phyloP scores from a whole-genome alignment of 2,113 vertebrate genomes.

The Bambusicola thoracicus region DNA sequence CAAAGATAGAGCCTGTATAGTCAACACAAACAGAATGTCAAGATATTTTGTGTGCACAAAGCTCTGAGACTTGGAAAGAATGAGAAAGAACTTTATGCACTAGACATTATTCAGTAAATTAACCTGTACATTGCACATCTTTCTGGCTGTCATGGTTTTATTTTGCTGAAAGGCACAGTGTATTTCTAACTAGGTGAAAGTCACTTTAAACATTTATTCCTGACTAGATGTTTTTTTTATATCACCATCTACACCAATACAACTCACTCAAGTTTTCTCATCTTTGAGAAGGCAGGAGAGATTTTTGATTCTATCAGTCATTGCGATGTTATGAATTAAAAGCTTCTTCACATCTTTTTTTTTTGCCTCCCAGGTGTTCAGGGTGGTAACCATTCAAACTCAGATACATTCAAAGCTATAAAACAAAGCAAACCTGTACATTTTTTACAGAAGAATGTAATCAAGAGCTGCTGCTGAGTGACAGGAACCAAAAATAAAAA shows the following conservation, averaged over 20 bases:
- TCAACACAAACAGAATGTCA: neutral
- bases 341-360: neutral
- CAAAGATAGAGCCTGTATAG: neutral
- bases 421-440: slow-evolving; percentile 1
- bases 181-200: neutral
- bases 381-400: neutral
- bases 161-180: slow-evolving; percentile 11
- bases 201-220: slow-evolving; percentile 45
- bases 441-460: neutral
- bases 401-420: neutral
- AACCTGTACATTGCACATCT: neutral
- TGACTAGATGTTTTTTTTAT: neutral
- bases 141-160: neutral
- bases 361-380: neutral
- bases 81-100: neutral
- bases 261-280: slow-evolving; percentile 39
- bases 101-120: neutral
- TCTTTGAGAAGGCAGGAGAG: neutral
- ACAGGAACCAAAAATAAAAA: slow-evolving; percentile 54
- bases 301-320: neutral
- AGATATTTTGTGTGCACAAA: neutral
- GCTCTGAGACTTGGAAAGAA: neutral
- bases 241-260: neutral
- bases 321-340: slow-evolving; percentile 10
- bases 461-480: slow-evolving; percentile 20